Evolutionary conservation across 2,797 vertebrate species (phyloP).

Genomic region (Aeoliscus strigatus): DNA sequence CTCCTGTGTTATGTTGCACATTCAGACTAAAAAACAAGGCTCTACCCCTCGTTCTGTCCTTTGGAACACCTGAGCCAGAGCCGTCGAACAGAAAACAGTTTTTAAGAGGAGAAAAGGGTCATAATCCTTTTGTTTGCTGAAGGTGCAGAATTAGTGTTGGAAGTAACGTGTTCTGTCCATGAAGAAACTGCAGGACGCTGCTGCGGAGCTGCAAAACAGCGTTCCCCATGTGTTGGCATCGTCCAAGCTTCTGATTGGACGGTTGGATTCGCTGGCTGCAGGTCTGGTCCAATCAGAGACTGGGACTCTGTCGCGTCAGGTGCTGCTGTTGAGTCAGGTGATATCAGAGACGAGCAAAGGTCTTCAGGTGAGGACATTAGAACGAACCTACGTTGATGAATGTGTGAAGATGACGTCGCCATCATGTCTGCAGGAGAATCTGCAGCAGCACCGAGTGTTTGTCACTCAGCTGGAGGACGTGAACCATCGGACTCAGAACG

Average conservation of each 20-base stretch:
- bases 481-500: constrained; percentile 57
- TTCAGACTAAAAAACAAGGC: constrained; percentile 6
- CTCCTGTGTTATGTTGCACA: constrained; percentile 9
- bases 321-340: constrained; percentile 48
- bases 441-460: constrained; percentile 72
- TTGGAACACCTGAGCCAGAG: constrained; percentile 1
- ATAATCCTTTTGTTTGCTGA: background rate
- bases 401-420: too few species aligned
- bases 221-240: constrained; percentile 40
- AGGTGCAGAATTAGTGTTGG: too few species aligned
- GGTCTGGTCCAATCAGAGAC: constrained; percentile 62
- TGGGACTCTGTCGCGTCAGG: constrained; percentile 48
- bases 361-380: constrained; percentile 57
- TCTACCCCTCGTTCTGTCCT: background rate
- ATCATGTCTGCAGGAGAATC: constrained; percentile 59
- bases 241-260: constrained; percentile 55
- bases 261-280: constrained; percentile 35
- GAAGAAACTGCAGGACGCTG: constrained; percentile 52
- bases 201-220: constrained; percentile 40
- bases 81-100: constrained; percentile 1
- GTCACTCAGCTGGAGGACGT: constrained; percentile 63
- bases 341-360: constrained; percentile 34
- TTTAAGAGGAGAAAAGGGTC: constrained; percentile 1
- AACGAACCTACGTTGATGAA: too few species aligned
- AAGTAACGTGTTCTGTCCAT: too few species aligned